These are phyloP conservation scores for Castor canadensis DNA, from an alignment of 2,113 vertebrate species.

Conservation along the genomic window DNA sequence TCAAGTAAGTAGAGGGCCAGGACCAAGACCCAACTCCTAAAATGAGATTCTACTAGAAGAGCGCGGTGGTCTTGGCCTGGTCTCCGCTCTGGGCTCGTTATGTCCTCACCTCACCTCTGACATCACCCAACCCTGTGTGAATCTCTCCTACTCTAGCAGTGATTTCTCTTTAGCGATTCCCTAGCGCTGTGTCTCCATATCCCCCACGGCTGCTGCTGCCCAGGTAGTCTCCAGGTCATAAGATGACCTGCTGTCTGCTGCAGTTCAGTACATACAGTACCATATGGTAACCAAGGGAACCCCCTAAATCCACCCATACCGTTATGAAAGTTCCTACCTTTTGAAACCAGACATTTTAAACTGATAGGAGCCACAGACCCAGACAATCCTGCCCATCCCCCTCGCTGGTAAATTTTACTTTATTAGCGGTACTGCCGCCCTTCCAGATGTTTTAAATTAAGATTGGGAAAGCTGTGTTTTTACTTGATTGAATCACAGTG, in stretches of 20 bases:
- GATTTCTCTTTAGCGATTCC: neutral
- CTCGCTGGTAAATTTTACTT: conserved; percentile 54
- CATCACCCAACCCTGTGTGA: neutral
- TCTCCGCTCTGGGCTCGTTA: neutral
- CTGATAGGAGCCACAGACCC: neutral
- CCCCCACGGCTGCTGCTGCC: neutral
- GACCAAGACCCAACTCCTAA: neutral
- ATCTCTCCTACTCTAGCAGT: neutral
- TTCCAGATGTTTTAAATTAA: conserved; percentile 85
- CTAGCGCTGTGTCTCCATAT: neutral
- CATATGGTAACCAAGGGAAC: neutral
- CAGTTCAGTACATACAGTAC: too few species aligned
- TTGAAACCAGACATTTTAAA: conserved; percentile 59
- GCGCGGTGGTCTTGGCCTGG: neutral
- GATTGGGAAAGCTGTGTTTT: conserved; percentile 77
- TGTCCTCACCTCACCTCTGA: neutral
- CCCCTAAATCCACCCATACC: neutral
- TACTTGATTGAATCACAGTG: conserved; percentile 76
- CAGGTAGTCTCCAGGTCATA: neutral
- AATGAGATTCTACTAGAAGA: neutral
- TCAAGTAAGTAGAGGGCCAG: neutral
- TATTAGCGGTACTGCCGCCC: conserved; percentile 7
- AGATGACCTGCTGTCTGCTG: neutral
- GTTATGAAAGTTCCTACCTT: conserved; percentile 52
- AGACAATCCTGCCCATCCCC: conserved; percentile 27